Evolutionary conservation across 1,140 invertebrate genomes (phyloP).

Genomic region (Lepidostoma basale): DNA sequence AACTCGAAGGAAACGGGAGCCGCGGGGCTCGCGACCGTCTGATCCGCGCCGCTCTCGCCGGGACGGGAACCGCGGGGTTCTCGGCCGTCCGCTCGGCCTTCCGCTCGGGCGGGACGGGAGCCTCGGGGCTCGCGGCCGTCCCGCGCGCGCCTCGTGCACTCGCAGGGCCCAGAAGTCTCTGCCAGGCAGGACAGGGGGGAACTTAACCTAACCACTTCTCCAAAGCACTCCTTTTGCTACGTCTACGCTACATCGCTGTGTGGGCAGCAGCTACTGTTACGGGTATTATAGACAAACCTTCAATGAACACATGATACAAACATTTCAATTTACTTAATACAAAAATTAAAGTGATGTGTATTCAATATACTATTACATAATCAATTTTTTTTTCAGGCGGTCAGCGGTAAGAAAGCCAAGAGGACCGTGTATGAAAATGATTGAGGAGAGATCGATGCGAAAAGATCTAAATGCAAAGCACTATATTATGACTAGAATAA

Average conservation of each 20-base stretch:
- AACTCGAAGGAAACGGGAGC: slow-evolving; percentile 42
- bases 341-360: no score
- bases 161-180: slow-evolving; percentile 44
- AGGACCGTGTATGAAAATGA: no score
- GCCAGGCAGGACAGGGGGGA: slow-evolving; percentile 41
- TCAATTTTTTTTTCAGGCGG: no score
- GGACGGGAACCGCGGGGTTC: background rate
- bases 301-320: no score
- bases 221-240: slow-evolving; percentile 32
- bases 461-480: slow-evolving; percentile 2
- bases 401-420: no score
- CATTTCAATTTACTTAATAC: no score
- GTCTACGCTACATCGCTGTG: background rate
- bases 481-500: slow-evolving; percentile 29
- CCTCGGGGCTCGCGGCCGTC: slow-evolving; percentile 1
- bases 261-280: no score
- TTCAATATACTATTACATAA: no score
- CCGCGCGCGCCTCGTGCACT: background rate
- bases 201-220: slow-evolving; percentile 4
- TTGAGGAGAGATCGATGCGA: background rate
- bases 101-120: slow-evolving; percentile 9
- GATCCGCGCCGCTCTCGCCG: background rate
- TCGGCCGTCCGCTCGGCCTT: background rate
- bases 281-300: no score
- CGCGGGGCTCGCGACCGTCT: slow-evolving; percentile 46